Conservation (phyloP, 1,140 invertebrate species). For the Drosophila melanica region DNA sequence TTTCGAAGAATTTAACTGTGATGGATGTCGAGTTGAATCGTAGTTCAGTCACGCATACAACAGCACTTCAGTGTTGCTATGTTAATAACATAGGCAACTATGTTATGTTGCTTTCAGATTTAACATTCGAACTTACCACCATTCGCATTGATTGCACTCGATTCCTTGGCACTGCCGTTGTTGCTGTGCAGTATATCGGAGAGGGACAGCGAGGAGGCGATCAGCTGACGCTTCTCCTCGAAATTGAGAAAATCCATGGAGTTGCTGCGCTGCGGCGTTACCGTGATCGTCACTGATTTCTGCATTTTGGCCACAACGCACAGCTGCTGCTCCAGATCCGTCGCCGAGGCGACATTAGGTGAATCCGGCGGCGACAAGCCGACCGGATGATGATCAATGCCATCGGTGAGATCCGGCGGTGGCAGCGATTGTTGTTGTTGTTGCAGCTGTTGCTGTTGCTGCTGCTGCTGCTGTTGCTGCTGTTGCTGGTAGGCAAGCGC, state of each 20-base stretch:
- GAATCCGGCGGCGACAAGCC: constrained; percentile 63
- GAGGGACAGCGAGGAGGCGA: constrained; percentile 93
- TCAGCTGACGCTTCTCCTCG: constrained; percentile 94
- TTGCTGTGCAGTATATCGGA: constrained; percentile 93
- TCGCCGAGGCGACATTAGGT: constrained; percentile 42
- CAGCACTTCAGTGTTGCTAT: neutral
- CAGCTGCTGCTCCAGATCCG: constrained; percentile 70
- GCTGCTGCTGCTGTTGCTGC: constrained; percentile 49
- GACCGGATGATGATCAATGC: constrained; percentile 64
- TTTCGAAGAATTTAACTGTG: too few relatives aligned
- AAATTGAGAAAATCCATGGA: constrained; percentile 95
- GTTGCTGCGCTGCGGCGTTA: constrained; percentile 90
- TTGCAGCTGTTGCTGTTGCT: constrained; percentile 57
- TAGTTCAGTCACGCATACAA: neutral
- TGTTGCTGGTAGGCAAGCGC: constrained; percentile 44
- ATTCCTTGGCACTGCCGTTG: constrained; percentile 63
- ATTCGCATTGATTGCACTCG: constrained; percentile 53
- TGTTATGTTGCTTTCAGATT: neutral
- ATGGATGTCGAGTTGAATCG: too few relatives aligned
- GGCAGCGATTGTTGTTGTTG: constrained; percentile 48
- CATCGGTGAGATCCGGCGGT: constrained; percentile 50
- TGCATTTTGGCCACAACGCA: constrained; percentile 84
- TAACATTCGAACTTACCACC: constrained; percentile 55
- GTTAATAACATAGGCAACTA: neutral
- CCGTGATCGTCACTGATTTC: constrained; percentile 87